Base-by-base conservation (phyloP, 2,113 vertebrate species). In the Natator depressus region DNA sequence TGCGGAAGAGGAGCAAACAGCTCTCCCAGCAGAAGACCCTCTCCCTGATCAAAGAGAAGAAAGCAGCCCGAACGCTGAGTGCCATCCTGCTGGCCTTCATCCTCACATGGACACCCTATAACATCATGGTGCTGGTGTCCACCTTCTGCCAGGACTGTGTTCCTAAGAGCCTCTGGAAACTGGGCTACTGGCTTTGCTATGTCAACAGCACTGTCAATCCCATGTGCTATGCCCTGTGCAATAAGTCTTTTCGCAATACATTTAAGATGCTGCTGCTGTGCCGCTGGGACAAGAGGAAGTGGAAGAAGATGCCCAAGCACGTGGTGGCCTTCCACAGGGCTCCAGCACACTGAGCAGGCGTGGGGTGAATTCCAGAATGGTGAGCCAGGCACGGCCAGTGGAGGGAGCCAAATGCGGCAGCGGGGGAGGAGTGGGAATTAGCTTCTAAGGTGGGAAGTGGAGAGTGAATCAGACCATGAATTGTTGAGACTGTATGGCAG, bases 41-140 rank as follows among this genome's bases (percentile, higher is more conserved):
- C 93, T 98, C 98, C 0, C 94, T 98, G 84, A 98, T 98, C 93
- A 98, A 98, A 90, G 98, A 99, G 96, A 98, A 98, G 96, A 99
- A 99, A 93, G 98, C 98, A 0, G 98, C 98, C 24, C 97, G 98
- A 93, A 99, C 98, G 11, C 96, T 99, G 87, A 98, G 98, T 10
- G 98, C 98, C 85, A 99, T 99, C 93, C 96, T 99, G 87, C 87
- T 99, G 95, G 98, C 98, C 47, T 99, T 99, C 95, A 98, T 99
- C 93, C 91, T 99, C 82, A 99, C 98, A 55, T 99, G 98, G 98
- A 98, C 98, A 0, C 98, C 98, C 1, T 99, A 99, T 95, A 99
- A 99, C 97, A 98, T 99, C 97, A 98, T 99, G 98, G 98, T 99
- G 97, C 97, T 99, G 95, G 98, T 98, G 80, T 99, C 98, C 35